Evolutionary conservation across 1,140 invertebrate genomes (phyloP), one percentile per base, ranked within the genome.

Genomic region (Danaus melanippus): DNA sequence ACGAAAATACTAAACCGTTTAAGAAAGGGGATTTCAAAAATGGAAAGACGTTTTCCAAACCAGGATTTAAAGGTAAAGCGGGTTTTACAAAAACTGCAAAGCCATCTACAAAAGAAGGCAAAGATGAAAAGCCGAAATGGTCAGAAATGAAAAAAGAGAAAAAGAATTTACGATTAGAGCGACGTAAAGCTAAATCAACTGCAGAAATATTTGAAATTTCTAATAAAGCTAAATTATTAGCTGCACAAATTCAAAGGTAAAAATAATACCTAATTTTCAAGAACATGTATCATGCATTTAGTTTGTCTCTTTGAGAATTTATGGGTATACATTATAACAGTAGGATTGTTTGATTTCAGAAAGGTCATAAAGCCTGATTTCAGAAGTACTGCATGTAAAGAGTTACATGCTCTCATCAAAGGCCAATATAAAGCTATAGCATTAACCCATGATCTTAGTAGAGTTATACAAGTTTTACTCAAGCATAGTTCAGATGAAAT

Each of bases 381-480:
- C 62, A 89, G 91, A 67, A 75, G 86, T 21, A 89, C 92, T 54
- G 79, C 95, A 32, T 92, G 92, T 53, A 89, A 91, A 64, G 88
- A 96, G 62, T 76, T 97, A 8, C 92, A 93, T 71, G 72, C 87
- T 21, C 74, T 96, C 42, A 78, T 97, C 0, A 91, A 92, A 75
- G 92, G 90, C 1, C 90, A 93, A 50, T 93, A 93, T 74, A 86
- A 89, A 70, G 91, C 92, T 83, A 89, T 97, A 60, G 92, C 95
- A 5, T 90, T 93, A 62, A 91, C 94, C 1, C 97, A 98, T 84
- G 96, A 98, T 71, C 92, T 95, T 40, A 94, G 94, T 0, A 87
- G 97, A 72, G 93, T 98, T 1, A 90, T 98, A 50, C 96, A 98
- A 79, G 96, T 94, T 77, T 84, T 98, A 46, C 81, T 98, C 0